These are phyloP conservation scores for Andrena marginata DNA, from an alignment of 2,888 invertebrate genomes.

Conservation along the genomic window DNA sequence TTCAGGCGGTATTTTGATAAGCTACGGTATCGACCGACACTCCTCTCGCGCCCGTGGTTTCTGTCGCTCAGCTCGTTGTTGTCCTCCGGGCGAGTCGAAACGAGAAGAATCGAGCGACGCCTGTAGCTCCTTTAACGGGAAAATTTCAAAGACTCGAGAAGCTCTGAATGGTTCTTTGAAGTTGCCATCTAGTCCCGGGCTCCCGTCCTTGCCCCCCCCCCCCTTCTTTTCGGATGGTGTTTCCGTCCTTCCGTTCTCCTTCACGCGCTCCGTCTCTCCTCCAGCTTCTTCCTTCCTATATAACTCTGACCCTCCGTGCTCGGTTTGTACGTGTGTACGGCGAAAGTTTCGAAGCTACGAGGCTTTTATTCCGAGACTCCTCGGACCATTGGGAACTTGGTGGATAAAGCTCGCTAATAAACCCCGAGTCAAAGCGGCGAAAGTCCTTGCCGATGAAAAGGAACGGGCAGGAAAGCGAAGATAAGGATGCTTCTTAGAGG, in stretches of 20 bases:
- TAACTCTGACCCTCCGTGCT: constrained; percentile 62
- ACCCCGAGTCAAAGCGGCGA: constrained; percentile 72
- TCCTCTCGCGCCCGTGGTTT: constrained; percentile 19
- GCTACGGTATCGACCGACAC: constrained; percentile 56
- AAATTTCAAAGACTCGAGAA: constrained; percentile 70
- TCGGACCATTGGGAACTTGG: constrained; percentile 72
- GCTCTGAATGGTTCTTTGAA: constrained; percentile 73
- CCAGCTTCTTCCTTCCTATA: constrained; percentile 27
- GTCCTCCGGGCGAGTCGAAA: constrained; percentile 32
- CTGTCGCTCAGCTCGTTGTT: constrained; percentile 49
- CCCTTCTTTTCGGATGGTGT: constrained; percentile 25
- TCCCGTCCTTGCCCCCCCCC: constrained; percentile 36
- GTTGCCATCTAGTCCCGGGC: constrained; percentile 67
- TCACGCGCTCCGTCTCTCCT: constrained; percentile 10
- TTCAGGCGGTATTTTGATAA: constrained; percentile 67
- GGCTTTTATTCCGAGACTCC: constrained; percentile 71
- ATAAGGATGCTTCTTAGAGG: constrained; percentile 5
- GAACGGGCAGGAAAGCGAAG: constrained; percentile 23
- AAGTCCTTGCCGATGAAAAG: constrained; percentile 64
- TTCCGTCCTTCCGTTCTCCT: constrained; percentile 25
- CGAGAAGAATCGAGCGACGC: constrained; percentile 66
- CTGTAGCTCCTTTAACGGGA: constrained; percentile 71
- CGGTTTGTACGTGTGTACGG: constrained; percentile 46
- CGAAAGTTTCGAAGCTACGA: constrained; percentile 72
- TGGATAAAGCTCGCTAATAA: constrained; percentile 78